A percentile compares a stretch with the other conserved stretches of the same genome.
Conservation (phyloP, 2,113 vertebrate genomes). For the Scomber colias region DNA sequence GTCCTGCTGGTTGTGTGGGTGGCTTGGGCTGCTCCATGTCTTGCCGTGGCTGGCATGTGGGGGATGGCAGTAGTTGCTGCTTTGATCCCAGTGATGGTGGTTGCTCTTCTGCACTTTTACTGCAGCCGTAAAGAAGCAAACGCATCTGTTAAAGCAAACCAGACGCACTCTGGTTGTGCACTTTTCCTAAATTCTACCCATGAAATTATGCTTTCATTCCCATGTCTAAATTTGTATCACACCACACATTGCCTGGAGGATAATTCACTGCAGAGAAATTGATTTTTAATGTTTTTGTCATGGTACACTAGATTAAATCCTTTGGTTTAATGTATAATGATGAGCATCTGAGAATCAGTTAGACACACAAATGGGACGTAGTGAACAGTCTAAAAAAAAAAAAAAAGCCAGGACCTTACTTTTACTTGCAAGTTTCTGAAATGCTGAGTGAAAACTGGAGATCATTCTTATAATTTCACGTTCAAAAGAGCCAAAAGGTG, state of each 20-base stretch:
- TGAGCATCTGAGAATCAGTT: constrained; percentile 51
- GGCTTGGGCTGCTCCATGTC: constrained; percentile 88
- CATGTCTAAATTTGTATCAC: constrained; percentile 61
- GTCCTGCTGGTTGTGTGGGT: constrained; percentile 88
- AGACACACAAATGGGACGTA: constrained; percentile 18
- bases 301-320: constrained; percentile 59
- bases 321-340: constrained; percentile 62
- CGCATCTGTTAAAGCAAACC: constrained; percentile 20
- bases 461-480: constrained; percentile 74
- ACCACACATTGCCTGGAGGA: constrained; percentile 48
- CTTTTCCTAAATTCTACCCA: constrained; percentile 30
- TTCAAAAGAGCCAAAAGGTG: constrained; percentile 38
- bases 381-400: background rate
- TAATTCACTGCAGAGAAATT: constrained; percentile 65
- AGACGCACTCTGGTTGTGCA: background rate
- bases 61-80: constrained; percentile 90
- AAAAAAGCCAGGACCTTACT: constrained; percentile 71
- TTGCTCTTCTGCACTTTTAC: constrained; percentile 96
- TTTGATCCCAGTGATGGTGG: constrained; percentile 93
- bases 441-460: constrained; percentile 67
- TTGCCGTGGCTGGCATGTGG: constrained; percentile 90
- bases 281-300: constrained; percentile 76
- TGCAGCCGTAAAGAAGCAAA: constrained; percentile 74
- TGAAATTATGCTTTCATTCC: constrained; percentile 53
- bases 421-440: constrained; percentile 78